phyloP scores from a whole-genome alignment of 2,888 invertebrate genomes.

The Ornithoptera alexandrae region DNA sequence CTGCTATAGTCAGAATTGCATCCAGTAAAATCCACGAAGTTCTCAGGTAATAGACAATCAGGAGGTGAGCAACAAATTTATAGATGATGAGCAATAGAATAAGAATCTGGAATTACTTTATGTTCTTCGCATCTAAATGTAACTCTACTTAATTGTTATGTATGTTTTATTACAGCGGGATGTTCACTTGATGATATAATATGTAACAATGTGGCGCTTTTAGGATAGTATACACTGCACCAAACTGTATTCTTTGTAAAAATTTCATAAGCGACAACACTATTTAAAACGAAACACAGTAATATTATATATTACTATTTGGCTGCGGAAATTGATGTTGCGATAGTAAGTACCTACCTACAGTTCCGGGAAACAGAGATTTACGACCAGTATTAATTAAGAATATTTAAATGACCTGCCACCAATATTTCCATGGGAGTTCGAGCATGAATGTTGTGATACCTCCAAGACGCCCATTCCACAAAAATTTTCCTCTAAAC shows the following conservation, averaged over 20 bases:
- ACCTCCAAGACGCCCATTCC: constrained; percentile 18
- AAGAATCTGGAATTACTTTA: constrained; percentile 45
- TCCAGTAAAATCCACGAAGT: constrained; percentile 37
- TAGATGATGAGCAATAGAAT: constrained; percentile 49
- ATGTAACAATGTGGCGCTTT: too few species aligned
- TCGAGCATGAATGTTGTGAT: constrained; percentile 15
- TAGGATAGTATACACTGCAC: too few species aligned
- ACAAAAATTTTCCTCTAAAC: constrained; percentile 14
- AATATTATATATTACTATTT: too few species aligned
- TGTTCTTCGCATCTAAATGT: not conserved
- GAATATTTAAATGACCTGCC: constrained; percentile 35
- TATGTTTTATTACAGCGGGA: too few species aligned
- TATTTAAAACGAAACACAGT: too few species aligned
- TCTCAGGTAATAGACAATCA: constrained; percentile 52
- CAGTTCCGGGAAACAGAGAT: too few species aligned
- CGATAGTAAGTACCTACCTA: too few species aligned
- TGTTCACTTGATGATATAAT: too few species aligned
- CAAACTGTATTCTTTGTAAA: too few species aligned
- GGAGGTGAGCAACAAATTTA: constrained; percentile 51
- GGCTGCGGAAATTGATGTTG: too few species aligned
- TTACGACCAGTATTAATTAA: not conserved
- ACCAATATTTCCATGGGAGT: constrained; percentile 28
- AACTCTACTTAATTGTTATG: not conserved
- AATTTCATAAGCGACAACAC: too few species aligned
- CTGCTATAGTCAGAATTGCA: constrained; percentile 41